Conservation (phyloP, 23 tunicate genomes). For the Phallusia fumigata region DNA sequence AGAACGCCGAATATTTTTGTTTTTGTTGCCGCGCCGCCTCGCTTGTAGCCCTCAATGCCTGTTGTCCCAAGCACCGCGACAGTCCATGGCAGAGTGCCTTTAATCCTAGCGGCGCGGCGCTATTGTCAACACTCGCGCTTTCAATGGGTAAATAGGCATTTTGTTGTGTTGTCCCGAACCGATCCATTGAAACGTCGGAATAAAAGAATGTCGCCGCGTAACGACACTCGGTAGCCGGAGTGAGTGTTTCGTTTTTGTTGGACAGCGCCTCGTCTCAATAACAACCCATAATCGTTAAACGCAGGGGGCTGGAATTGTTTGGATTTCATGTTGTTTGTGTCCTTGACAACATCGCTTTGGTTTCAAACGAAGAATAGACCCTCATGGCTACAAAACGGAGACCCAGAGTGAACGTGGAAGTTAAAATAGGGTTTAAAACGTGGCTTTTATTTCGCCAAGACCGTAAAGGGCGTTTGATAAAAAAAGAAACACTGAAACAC, state of each 20-base stretch:
- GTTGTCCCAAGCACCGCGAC: not conserved
- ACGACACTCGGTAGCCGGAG: not conserved
- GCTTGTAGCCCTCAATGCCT: not conserved
- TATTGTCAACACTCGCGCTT: not conserved
- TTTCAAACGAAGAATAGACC: too few relatives aligned
- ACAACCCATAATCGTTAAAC: not conserved
- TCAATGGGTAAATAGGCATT: not conserved
- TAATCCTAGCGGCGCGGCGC: not conserved
- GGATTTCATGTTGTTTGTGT: not conserved
- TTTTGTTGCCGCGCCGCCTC: not conserved
- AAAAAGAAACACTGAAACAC: too few relatives aligned
- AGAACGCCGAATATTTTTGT: not conserved
- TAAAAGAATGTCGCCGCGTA: not conserved
- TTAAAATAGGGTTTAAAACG: too few relatives aligned
- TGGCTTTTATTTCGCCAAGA: too few relatives aligned
- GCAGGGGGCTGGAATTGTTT: not conserved
- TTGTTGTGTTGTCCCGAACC: not conserved
- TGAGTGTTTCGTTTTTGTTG: constrained; percentile 1
- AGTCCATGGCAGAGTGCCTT: not conserved
- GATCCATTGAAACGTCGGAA: not conserved
- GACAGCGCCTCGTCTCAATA: too few relatives aligned
- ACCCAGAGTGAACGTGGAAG: too few relatives aligned
- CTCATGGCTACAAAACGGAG: too few relatives aligned
- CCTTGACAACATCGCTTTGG: too few relatives aligned
- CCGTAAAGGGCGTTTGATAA: too few relatives aligned